Percentiles rank a stretch among this genome's conserved stretches.
Conservation (phyloP, 2,797 vertebrate genomes). For the Oreochromis mossambicus region DNA sequence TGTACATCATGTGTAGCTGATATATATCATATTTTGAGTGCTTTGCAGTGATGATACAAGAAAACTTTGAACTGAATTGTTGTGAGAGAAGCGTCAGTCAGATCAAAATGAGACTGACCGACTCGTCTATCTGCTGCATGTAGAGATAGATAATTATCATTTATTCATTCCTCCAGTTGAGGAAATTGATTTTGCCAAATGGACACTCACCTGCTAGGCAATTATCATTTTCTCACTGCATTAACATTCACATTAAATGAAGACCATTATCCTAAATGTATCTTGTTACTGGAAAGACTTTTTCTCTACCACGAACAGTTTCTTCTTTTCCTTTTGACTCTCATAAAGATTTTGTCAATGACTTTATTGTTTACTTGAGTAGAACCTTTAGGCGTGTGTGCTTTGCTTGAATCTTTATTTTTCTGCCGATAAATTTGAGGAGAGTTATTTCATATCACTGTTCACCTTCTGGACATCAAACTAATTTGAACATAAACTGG, state of each 20-base stretch:
- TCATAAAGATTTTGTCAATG: background rate
- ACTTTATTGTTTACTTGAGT: background rate
- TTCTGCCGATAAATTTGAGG: background rate
- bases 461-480: background rate
- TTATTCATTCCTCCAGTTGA: background rate
- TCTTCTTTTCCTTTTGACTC: background rate
- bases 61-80: background rate
- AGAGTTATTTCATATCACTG: background rate
- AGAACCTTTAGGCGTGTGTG: fast-evolving
- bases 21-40: background rate
- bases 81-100: background rate
- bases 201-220: background rate
- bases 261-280: fast-evolving
- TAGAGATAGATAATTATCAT: background rate
- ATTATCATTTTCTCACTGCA: background rate
- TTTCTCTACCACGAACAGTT: background rate
- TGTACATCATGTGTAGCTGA: background rate
- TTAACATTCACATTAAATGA: background rate
- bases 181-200: background rate
- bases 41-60: background rate
- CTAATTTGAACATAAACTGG: background rate
- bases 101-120: background rate
- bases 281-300: background rate
- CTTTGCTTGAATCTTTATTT: background rate
- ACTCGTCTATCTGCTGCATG: background rate